Evolutionary conservation across 2,888 invertebrate species (phyloP).

Genomic region (Yponomeuta malinellus): DNA sequence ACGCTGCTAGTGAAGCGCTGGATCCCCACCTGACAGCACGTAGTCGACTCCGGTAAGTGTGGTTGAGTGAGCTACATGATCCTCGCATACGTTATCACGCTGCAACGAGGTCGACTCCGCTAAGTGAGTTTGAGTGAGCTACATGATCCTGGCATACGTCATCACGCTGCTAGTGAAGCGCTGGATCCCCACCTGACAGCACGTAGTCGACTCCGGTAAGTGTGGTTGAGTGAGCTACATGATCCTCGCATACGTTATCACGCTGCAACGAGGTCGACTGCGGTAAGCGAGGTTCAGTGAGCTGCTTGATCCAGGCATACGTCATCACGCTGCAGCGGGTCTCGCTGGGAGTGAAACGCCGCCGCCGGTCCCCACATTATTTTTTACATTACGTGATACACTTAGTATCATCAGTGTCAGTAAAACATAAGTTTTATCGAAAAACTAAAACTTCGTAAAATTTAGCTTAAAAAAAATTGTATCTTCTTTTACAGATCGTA

Average conservation of each 20-base stretch:
- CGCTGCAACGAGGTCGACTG: no score
- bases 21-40: conserved; percentile 88
- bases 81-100: no score
- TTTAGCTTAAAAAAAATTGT: no score
- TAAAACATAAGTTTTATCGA: no score
- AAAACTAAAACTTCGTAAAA: no score
- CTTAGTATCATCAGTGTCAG: no score
- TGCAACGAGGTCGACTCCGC: no score
- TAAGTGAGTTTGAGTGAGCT: conserved; percentile 74
- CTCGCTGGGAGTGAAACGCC: conserved; percentile 88
- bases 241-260: no score
- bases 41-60: conserved; percentile 77
- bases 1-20: no score
- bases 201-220: conserved; percentile 81
- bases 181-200: conserved; percentile 84
- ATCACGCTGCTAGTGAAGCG: conserved; percentile 79
- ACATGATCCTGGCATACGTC: conserved; percentile 91
- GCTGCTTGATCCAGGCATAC: conserved; percentile 91
- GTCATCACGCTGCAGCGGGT: conserved; percentile 92
- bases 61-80: no score
- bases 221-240: no score
- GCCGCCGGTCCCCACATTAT: conserved; percentile 34
- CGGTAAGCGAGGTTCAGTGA: conserved; percentile 56
- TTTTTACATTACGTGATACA: not conserved
- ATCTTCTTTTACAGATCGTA: no score